Evolutionary conservation across 2,113 vertebrate species (phyloP), one percentile per base, ranked within the genome.

Genomic region (Pterocles gutturalis): DNA sequence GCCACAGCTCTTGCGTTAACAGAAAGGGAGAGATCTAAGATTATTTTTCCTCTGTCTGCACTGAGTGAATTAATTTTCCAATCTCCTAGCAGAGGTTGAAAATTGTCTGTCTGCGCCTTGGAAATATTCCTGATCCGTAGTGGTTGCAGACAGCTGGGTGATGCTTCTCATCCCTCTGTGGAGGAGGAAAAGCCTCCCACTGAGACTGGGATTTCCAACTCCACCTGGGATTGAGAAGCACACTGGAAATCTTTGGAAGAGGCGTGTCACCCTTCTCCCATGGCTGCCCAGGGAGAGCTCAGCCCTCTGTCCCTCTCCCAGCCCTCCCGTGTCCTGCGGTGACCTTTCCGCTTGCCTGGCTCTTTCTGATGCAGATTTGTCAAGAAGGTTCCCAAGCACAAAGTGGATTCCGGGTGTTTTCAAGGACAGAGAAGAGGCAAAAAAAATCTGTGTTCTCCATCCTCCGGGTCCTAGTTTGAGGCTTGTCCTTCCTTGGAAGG

Each of bases 141-240:
- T 7, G 12, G 15, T 20, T 49, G 57, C 0, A 2, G 17, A 41
- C 29, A 83, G 48, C 43, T 38, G 62, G 3, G 8, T 69, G 64
- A 33, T 1, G 5, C 49, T 79, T 48, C 38, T 45, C 51, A 14
- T 64, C 38, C 28, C 25, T 49, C 61, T 13, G 31, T 10, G 64
- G 49, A 72, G 41, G 29, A 11, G 25, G 36, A n/a, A 60, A 18
- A 2, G 9, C 7, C 48, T 17, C 45, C 7, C 29, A 2, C 21
- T 5, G n/a, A 26, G 38, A 5, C 34, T 10, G 29, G 66, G 46
- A 15, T 43, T 48, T 62, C 57, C 64, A n/a, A 13, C 28, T 19
- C n/a, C 5, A 5, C 8, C 2, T 0, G 0, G 19, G 53, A 36
- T 41, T 33, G 41, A 41, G 53, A 8, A 51, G 41, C 51, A 22